Conservation (phyloP, 2,113 vertebrate genomes). For the Spizaetus ornatus region DNA sequence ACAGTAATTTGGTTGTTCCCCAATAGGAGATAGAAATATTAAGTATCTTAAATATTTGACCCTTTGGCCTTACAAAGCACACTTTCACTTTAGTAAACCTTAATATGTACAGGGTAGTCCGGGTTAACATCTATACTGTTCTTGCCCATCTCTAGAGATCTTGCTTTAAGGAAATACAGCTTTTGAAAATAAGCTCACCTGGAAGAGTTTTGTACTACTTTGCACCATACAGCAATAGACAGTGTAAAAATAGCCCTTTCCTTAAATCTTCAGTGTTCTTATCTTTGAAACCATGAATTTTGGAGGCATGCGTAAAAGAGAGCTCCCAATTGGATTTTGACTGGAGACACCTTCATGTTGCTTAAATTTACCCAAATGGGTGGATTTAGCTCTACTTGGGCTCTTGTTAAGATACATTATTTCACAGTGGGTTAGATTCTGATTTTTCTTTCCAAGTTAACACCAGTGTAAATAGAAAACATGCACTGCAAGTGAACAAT, state of each 20-base stretch:
- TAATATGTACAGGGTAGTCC: neutral
- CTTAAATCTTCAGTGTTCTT: neutral
- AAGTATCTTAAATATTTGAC: neutral
- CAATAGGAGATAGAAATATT: neutral
- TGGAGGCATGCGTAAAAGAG: neutral
- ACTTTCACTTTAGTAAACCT: neutral
- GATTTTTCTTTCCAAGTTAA: constrained; percentile 3
- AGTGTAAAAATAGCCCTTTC: neutral
- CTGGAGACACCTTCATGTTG: neutral
- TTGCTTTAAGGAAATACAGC: neutral
- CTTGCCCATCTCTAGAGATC: neutral
- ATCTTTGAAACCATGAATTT: neutral
- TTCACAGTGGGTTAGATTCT: neutral
- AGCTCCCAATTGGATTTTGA: neutral
- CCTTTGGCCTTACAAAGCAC: neutral
- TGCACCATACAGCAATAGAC: neutral
- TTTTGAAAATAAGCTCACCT: neutral
- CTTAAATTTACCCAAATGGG: neutral
- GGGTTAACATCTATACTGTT: neutral
- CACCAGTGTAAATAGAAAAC: neutral
- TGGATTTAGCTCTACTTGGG: neutral
- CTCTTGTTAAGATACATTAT: neutral
- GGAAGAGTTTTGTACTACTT: neutral
- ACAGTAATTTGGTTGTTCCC: neutral
- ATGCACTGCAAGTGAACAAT: constrained; percentile 9